Base-by-base conservation (phyloP, 2,113 vertebrate species). In the Callopanchax toddi region DNA sequence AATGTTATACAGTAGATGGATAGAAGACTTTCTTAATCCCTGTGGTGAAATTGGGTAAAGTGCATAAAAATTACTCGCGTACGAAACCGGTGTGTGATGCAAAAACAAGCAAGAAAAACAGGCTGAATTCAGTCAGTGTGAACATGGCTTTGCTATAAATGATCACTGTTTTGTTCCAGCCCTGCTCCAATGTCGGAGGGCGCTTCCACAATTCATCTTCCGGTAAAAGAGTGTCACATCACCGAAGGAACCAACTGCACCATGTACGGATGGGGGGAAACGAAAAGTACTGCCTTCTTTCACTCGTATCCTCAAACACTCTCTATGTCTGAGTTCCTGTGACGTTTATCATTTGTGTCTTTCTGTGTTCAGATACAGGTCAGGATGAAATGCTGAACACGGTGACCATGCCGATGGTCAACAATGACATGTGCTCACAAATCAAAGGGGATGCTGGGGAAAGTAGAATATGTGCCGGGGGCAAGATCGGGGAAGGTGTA, bases 201-300 rank as follows among this genome's bases (percentile, higher is more conserved):
- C 58, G 96, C 98, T 60, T 91, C 92, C 79, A 95, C 93, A 55
- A 95, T 99, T 43, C 94, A 95, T 55, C 86, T 98, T 55, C 96
- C 97, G n/a, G 93, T 95, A 76, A 94, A 94, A 78, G 96, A 95
- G 62, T 99, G 97, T 81, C 94, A 91, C 60, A 95, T 98, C 89
- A 83, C 92, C 42, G 95, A 98, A 81, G 94, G 93, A 76, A 96
- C 93, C 69, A 92, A 91, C 63, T 99, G 97, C 88, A 94, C 93
- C 89, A 94, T 98, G 89, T 99, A 97, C 63, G 97, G 97, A 90
- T 99, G 97, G 97, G 97, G 97, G 82, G 94, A 98, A 82, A 98
- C 97, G 81, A 97, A 96, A 96, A 93, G 97, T 99, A 95, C 71
- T 70, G 76, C 42, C 67, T 52, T 65, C 59, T 62, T 76, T 66